These are phyloP conservation scores for Alces alces DNA, from an alignment of 2,113 vertebrate species.

Conservation along the genomic window DNA sequence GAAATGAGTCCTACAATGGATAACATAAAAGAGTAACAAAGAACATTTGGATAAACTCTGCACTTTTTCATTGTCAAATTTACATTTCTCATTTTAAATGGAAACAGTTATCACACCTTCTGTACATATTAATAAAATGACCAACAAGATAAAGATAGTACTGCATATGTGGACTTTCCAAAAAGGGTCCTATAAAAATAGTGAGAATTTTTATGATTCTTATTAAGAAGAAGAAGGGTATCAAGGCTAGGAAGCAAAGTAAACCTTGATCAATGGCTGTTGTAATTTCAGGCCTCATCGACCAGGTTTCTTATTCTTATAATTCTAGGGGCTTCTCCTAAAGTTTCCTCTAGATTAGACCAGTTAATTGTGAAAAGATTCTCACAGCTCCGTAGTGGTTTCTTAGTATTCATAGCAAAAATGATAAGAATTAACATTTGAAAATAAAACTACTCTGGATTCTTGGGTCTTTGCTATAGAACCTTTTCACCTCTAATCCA, in stretches of 20 bases:
- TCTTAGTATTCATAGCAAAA: constrained; percentile 45
- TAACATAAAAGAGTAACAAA: neutral
- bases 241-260: neutral
- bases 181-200: neutral
- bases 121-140: neutral
- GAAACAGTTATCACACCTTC: neutral
- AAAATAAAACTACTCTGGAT: constrained; percentile 48
- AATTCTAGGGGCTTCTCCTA: constrained; percentile 43
- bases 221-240: neutral
- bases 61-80: neutral
- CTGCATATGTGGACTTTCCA: neutral
- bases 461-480: constrained; percentile 18
- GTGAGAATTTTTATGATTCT: neutral
- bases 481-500: neutral
- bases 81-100: neutral
- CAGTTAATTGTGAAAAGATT: constrained; percentile 64
- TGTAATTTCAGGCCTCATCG: constrained; percentile 27
- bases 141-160: neutral
- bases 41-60: neutral
- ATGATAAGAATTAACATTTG: constrained; percentile 48
- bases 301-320: constrained; percentile 14
- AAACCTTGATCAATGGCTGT: neutral
- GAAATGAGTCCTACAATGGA: neutral
- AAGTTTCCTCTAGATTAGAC: constrained; percentile 23
- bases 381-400: constrained; percentile 40